A percentile compares a stretch with the other conserved stretches of the same genome.
phyloP scores from a whole-genome alignment of 2,888 invertebrate species.

The Neoitamus cyanurus region DNA sequence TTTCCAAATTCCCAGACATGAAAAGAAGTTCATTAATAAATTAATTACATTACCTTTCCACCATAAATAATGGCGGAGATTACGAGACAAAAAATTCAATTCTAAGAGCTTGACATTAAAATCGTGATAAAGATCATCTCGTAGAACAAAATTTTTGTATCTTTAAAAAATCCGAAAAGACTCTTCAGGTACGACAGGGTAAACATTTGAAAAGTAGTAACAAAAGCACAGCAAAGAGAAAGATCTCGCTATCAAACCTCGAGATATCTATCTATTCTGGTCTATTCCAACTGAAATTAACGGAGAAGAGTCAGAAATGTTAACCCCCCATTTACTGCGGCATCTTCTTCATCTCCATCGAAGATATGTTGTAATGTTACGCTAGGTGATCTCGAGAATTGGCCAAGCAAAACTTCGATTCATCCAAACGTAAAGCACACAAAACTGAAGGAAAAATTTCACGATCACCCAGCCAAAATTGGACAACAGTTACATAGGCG shows the following conservation, averaged over 20 bases:
- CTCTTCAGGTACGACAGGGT: neutral
- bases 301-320: slow-evolving; percentile 18
- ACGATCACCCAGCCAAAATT: neutral
- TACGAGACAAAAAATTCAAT: neutral
- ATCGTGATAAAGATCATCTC: slow-evolving; percentile 26
- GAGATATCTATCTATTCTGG: slow-evolving; percentile 1
- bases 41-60: neutral
- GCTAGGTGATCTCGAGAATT: neutral
- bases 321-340: slow-evolving; percentile 1
- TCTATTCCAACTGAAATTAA: slow-evolving; percentile 2
- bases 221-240: neutral
- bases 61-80: neutral
- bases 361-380: slow-evolving; percentile 13
- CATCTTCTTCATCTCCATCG: neutral
- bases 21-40: neutral
- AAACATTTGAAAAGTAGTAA: neutral
- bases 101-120: neutral
- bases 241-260: neutral
- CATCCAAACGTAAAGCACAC: neutral
- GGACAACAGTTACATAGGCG: neutral
- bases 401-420: slow-evolving; percentile 24
- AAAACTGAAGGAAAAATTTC: neutral
- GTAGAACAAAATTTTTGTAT: neutral
- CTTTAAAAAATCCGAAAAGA: neutral
- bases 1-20: neutral